A percentile compares a stretch with the other conserved stretches of the same genome.
Evolutionary conservation across 2,113 vertebrate genomes (phyloP).

Genomic region (Oncorhynchus gorbuscha): DNA sequence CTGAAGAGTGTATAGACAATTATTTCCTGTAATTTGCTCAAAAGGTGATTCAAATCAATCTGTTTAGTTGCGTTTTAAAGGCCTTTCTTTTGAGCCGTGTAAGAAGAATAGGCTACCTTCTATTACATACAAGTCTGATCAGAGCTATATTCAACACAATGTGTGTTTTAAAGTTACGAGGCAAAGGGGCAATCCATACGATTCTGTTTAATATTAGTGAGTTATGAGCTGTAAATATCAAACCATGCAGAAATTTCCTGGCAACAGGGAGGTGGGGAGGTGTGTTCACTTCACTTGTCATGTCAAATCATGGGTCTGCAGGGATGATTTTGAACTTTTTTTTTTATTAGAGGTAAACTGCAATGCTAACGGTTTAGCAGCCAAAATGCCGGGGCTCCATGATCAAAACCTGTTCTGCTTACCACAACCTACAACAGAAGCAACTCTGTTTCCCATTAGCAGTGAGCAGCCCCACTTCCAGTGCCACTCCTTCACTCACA

Average conservation of each 20-base stretch:
- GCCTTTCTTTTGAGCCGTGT: conserved; percentile 15
- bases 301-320: conserved; percentile 33
- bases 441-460: conserved; percentile 77
- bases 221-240: conserved; percentile 59
- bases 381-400: conserved; percentile 35
- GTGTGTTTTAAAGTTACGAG: conserved; percentile 18
- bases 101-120: conserved; percentile 15
- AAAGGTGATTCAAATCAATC: conserved; percentile 65
- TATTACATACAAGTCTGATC: conserved; percentile 37
- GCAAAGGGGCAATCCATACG: conserved; percentile 20
- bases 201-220: conserved; percentile 41
- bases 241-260: conserved; percentile 53
- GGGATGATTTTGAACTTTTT: conserved; percentile 22
- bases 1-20: conserved; percentile 37
- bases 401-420: conserved; percentile 57
- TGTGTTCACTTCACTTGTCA: conserved; percentile 47
- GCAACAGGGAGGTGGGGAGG: conserved; percentile 28
- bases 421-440: conserved; percentile 68
- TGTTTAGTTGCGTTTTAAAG: conserved; percentile 21
- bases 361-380: conserved; percentile 45
- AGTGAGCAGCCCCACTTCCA: conserved; percentile 61
- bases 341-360: conserved; percentile 32
- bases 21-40: conserved; percentile 48
- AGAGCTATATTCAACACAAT: conserved; percentile 32
- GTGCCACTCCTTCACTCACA: conserved; percentile 63